Evolutionary conservation across 2,888 invertebrate genomes (phyloP), one percentile per base, ranked within the genome.

Genomic region (Byasa hedistus): DNA sequence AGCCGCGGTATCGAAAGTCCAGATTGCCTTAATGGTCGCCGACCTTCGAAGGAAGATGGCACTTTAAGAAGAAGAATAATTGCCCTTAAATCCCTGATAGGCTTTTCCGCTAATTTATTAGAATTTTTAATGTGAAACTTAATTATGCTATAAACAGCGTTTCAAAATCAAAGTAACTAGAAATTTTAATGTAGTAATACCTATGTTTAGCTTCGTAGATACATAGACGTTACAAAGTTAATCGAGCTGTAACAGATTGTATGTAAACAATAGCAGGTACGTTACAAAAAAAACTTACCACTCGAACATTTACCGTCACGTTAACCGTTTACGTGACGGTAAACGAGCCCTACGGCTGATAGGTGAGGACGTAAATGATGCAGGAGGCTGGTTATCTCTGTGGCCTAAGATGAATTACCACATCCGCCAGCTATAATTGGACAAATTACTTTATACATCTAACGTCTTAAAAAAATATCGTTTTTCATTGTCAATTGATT

Each of bases 341-440:
- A 52, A 52, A 21, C 21, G 8, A 8, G 2, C 52, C 52, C 21
- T 52, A 21, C 52, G 52, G 52, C 52, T 19, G 3, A 1, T 52
- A 52, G 21, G 52, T 21, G 52, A 19, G 21, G 21, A 52, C 21
- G 21, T 52, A 52, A 52, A 52, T 21, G 52, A 52, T 52, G 52
- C 22, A 10, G n/a, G 2, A 19, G 19, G 19, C 21, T 52, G n/a
- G 21, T 52, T 62, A 21, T 44, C 39, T 64, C 39, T 64, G 36
- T 44, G 19, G 51, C 21, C 21, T 22, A 70, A 65, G 68, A 44
- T 44, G 44, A 17, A 44, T 44, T 44, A 44, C 44, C 19, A 44
- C 44, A 44, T 44, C 19, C 44, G 44, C 15, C 17, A 44, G 17
- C 44, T 15, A 19, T 15, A 44, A 44, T 44, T 44, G 12, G 0